Conservation (phyloP, 2,797 vertebrate species). For the Hydrolagus colliei region DNA sequence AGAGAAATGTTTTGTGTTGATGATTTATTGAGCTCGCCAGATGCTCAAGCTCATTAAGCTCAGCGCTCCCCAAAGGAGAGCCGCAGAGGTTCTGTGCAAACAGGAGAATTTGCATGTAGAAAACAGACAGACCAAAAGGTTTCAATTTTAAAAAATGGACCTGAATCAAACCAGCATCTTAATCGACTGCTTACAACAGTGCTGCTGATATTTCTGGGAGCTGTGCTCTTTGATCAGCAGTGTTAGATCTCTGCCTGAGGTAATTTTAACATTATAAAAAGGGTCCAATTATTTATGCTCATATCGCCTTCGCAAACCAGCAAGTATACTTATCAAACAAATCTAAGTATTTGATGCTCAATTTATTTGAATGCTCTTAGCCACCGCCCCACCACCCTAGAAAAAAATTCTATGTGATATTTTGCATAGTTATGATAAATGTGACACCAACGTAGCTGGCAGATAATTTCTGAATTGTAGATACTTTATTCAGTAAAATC, state of each 20-base stretch:
- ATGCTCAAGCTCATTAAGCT: conserved; percentile 99
- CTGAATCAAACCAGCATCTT: background rate
- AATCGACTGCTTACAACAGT: too few relatives aligned
- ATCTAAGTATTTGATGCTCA: background rate
- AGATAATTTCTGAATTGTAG: background rate
- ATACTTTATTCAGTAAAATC: background rate
- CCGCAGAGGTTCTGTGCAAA: conserved; percentile 60
- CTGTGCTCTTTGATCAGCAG: background rate
- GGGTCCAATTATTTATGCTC: background rate
- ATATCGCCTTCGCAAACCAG: background rate
- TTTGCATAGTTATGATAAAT: background rate
- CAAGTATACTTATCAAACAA: background rate
- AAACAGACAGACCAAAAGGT: background rate
- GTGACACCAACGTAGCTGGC: background rate
- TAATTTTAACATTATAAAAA: background rate
- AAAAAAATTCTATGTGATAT: background rate
- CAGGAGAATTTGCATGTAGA: conserved; percentile 54
- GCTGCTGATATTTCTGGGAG: background rate
- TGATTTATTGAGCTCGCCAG: conserved; percentile 99
- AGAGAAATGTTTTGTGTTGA: conserved; percentile 99
- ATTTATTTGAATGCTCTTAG: conserved; percentile 1
- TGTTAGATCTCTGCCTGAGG: background rate
- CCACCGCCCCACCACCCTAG: background rate
- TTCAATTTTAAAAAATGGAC: background rate
- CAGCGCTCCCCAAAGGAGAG: conserved; percentile 85